Evolutionary conservation across 2,797 vertebrate species (phyloP), one percentile per base, ranked within the genome.

Genomic region (Furcifer pardalis): DNA sequence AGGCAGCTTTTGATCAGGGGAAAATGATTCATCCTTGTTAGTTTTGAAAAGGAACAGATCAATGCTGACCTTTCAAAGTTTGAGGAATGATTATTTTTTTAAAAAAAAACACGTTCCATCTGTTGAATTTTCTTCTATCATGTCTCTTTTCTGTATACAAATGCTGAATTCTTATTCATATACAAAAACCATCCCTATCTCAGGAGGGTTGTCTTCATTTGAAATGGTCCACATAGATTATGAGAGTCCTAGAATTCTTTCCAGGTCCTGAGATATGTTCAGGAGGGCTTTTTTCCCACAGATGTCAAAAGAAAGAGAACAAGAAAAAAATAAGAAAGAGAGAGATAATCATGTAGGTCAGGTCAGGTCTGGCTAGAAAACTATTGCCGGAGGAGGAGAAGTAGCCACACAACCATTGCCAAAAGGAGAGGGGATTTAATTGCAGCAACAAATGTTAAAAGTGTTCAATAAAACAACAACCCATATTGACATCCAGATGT

Each of bases 401-500:
- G 25, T 87, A 89, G 91, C 88, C 77, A 92, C 71, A 82, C 93
- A 66, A 91, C 89, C 25, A 1, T 87, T 79, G 94, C 87, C 84
- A 82, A 91, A 90, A 90, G 91, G 63, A 7, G n/a, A 46, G 25
- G 92, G 94, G 92, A 90, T 94, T 30, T 90, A 86, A 93, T 93
- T 93, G 93, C 92, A 93, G 77, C 91, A 92, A 94, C 90, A 94
- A 89, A 92, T 91, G 91, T 89, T 93, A 93, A 90, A 91, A 93
- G 79, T 68, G 86, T 88, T 89, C 90, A 91, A 90, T 93, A 89
- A 91, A 94, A 35, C 94, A 92, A 86, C 91, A 89, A 89, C 86
- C 93, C 93, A 89, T 93, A 93, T 93, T 91, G 92, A 91, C 88
- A 90, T 91, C 90, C 94, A 95, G 92, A 94, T 94, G 92, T 92